These are phyloP conservation scores for Baccha elongata DNA, from an alignment of 2,888 invertebrate genomes.

Conservation along the genomic window DNA sequence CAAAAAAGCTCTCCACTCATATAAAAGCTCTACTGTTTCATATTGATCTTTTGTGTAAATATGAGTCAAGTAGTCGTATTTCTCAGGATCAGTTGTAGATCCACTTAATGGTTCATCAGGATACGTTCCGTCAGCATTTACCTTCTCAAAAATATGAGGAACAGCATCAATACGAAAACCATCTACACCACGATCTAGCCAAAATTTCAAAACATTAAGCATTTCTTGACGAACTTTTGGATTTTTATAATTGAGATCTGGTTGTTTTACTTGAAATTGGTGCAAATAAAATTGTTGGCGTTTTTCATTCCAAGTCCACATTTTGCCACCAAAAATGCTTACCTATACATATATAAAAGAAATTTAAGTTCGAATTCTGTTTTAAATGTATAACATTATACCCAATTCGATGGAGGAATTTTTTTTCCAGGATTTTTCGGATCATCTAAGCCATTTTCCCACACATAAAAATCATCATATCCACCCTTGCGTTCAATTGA, in stretches of 20 bases:
- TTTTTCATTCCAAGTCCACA: constrained; percentile 87
- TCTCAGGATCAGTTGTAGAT: constrained; percentile 82
- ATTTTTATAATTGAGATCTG: constrained; percentile 91
- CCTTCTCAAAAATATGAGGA: constrained; percentile 84
- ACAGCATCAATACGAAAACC: constrained; percentile 89
- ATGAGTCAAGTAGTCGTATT: constrained; percentile 85
- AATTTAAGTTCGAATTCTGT: neutral
- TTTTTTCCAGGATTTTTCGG: constrained; percentile 65
- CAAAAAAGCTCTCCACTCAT: constrained; percentile 84
- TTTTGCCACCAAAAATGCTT: constrained; percentile 85
- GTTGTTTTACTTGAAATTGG: constrained; percentile 86
- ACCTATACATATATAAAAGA: constrained; percentile 66
- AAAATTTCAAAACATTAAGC: constrained; percentile 86
- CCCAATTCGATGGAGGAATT: constrained; percentile 78
- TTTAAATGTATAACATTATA: constrained; percentile 30
- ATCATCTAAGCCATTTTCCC: constrained; percentile 85
- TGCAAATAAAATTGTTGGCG: constrained; percentile 88
- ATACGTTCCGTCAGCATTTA: constrained; percentile 76
- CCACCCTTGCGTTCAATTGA: constrained; percentile 86
- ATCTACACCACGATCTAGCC: constrained; percentile 89
- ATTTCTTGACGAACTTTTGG: constrained; percentile 86
- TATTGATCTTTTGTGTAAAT: constrained; percentile 86
- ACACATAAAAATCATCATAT: constrained; percentile 90
- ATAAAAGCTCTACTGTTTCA: constrained; percentile 84
- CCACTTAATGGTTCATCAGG: constrained; percentile 84